Conservation (phyloP, 2,113 vertebrate genomes). For the Oxygymnocypris stewartii region DNA sequence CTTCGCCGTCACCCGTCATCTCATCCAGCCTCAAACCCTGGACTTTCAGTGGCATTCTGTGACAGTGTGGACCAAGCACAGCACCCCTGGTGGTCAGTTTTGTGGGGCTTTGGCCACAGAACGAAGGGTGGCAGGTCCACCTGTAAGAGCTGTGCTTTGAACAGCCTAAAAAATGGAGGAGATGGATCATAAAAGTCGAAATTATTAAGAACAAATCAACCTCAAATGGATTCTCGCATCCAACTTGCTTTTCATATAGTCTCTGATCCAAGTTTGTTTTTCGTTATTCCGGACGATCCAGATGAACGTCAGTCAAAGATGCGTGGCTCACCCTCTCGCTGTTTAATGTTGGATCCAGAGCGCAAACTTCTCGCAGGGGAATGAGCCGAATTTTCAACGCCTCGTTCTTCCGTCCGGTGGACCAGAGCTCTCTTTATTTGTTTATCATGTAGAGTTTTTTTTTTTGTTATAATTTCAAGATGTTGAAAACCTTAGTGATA, state of each 20-base stretch:
- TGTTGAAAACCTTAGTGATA: conserved; percentile 10
- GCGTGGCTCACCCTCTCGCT: conserved; percentile 1
- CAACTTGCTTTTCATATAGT: conserved; percentile 38
- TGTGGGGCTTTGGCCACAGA: conserved; percentile 40
- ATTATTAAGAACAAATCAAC: conserved; percentile 35
- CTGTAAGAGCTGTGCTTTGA: conserved; percentile 77
- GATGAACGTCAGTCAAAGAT: conserved; percentile 35
- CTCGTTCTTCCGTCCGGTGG: conserved; percentile 38
- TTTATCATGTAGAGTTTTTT: conserved; percentile 42
- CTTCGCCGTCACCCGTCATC: conserved; percentile 89
- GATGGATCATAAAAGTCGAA: conserved; percentile 64
- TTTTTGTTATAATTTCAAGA: conserved; percentile 47
- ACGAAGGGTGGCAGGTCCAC: conserved; percentile 85
- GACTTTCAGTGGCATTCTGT: conserved; percentile 81
- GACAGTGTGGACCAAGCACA: conserved; percentile 67
- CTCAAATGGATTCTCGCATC: conserved; percentile 17
- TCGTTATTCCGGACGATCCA: conserved; percentile 8
- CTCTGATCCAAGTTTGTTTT: conserved; percentile 31
- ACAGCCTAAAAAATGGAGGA: conserved; percentile 71
- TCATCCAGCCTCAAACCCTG: conserved; percentile 87
- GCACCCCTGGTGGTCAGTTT: conserved; percentile 44
- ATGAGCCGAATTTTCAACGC: conserved; percentile 33
- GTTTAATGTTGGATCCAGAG: conserved; percentile 44
- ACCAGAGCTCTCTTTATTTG: conserved; percentile 28
- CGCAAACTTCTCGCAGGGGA: conserved; percentile 24